phyloP scores from a whole-genome alignment of 53 echinoderm and acorn worm genomes.

The Stichopus horrens region DNA sequence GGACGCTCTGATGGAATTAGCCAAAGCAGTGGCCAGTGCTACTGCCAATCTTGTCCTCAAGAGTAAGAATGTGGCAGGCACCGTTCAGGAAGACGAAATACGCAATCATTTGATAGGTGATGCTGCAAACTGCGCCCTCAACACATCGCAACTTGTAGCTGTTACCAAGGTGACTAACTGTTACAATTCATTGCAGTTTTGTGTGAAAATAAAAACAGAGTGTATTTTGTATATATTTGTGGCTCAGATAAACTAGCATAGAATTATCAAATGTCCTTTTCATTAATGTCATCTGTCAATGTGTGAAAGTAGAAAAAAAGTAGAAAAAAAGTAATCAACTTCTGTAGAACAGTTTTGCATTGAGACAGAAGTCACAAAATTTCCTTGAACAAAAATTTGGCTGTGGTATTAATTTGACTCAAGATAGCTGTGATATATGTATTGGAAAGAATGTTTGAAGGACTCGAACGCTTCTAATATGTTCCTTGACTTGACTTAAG shows the following conservation, averaged over 20 bases:
- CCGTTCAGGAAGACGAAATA: conserved; percentile 68
- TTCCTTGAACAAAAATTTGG: no score
- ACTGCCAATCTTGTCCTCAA: conserved; percentile 87
- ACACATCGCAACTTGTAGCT: conserved; percentile 93
- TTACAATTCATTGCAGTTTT: neutral
- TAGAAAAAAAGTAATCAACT: no score
- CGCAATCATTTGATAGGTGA: conserved; percentile 86
- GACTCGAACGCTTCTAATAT: no score
- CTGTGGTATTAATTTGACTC: no score
- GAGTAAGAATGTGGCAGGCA: conserved; percentile 85
- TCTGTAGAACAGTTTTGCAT: no score
- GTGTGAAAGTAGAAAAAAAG: no score
- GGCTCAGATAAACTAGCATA: neutral
- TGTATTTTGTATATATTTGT: neutral
- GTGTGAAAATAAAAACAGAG: neutral
- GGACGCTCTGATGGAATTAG: conserved; percentile 84
- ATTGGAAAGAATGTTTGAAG: no score
- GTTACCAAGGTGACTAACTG: conserved; percentile 76
- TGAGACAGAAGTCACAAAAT: no score
- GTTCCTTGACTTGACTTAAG: no score
- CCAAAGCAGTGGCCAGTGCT: conserved; percentile 94
- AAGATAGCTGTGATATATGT: no score
- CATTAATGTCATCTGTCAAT: no score
- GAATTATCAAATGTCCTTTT: no score
- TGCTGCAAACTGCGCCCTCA: conserved; percentile 80